A percentile compares a stretch with the other conserved stretches of the same genome.
Evolutionary conservation across 2,113 vertebrate genomes (phyloP).

Genomic region (Apodemus speciosus): DNA sequence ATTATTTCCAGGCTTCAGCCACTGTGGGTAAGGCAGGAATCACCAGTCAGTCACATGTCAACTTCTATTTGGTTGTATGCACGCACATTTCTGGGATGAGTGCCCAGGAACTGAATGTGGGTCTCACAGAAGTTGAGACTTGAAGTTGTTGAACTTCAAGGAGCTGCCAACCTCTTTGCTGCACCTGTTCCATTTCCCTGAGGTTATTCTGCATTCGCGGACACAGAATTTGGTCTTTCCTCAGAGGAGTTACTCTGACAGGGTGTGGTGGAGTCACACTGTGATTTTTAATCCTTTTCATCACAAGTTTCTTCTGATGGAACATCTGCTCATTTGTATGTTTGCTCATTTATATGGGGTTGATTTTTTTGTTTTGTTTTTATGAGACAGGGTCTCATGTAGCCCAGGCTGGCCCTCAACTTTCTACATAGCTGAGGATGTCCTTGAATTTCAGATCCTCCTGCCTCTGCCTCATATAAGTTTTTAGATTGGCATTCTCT

Average conservation of each 20-base stretch:
- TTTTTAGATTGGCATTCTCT: not conserved
- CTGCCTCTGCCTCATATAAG: not conserved
- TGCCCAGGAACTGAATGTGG: not conserved
- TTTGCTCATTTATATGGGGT: not conserved
- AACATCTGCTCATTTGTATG: not conserved
- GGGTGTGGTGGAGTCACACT: not conserved
- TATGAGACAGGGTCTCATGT: not conserved
- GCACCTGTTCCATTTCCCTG: not conserved
- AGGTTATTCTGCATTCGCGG: not conserved
- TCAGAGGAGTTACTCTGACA: not conserved
- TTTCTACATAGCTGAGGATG: not conserved
- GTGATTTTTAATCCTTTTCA: not conserved
- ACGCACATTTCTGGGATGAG: not conserved
- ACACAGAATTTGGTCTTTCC: not conserved
- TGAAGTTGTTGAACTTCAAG: not conserved
- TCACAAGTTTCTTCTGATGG: not conserved
- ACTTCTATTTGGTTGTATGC: not conserved
- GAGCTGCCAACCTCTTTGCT: not conserved
- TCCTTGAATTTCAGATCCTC: not conserved
- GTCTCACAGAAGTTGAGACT: not conserved
- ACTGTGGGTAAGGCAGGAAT: not conserved
- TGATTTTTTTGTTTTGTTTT: not conserved
- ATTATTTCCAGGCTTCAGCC: not conserved
- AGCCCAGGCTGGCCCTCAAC: not conserved
- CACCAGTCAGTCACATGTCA: not conserved